These are phyloP conservation scores for Pelusios castaneus DNA, from an alignment of 2,113 vertebrate species.

Conservation along the genomic window DNA sequence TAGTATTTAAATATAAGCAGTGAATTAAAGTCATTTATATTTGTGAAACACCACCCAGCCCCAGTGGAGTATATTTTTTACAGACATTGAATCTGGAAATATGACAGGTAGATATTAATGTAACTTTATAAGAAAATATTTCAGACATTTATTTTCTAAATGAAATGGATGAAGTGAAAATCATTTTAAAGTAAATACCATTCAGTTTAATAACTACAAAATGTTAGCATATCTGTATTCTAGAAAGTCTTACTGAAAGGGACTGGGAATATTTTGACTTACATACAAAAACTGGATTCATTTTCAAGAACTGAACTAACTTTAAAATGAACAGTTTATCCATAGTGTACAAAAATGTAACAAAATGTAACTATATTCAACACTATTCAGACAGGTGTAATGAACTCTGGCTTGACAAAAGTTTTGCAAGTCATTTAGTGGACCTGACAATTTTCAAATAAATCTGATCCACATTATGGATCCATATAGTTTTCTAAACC, in stretches of 20 bases:
- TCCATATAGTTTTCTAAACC: background rate
- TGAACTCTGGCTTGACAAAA: background rate
- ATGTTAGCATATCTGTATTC: background rate
- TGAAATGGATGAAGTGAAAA: background rate
- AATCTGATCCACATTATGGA: background rate
- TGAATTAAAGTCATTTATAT: fast-evolving
- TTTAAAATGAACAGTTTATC: background rate
- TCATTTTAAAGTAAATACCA: background rate
- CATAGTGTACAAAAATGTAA: background rate
- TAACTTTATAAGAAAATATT: conserved; percentile 77
- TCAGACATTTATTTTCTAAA: background rate
- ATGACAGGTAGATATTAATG: conserved; percentile 83
- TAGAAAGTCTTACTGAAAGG: too few species aligned
- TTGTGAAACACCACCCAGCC: conserved; percentile 78
- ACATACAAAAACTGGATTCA: background rate
- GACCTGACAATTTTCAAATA: background rate
- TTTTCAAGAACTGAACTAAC: background rate
- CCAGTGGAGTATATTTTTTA: conserved; percentile 89
- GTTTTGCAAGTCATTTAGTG: background rate
- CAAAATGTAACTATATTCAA: background rate
- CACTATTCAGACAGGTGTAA: background rate
- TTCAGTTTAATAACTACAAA: background rate
- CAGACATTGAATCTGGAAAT: conserved; percentile 84
- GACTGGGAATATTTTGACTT: background rate
- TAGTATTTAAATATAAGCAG: too few species aligned